Percentiles rank a stretch among this genome's conserved stretches.
phyloP scores from a whole-genome alignment of 2,888 invertebrate genomes.

The Gymnocheta viridis region DNA sequence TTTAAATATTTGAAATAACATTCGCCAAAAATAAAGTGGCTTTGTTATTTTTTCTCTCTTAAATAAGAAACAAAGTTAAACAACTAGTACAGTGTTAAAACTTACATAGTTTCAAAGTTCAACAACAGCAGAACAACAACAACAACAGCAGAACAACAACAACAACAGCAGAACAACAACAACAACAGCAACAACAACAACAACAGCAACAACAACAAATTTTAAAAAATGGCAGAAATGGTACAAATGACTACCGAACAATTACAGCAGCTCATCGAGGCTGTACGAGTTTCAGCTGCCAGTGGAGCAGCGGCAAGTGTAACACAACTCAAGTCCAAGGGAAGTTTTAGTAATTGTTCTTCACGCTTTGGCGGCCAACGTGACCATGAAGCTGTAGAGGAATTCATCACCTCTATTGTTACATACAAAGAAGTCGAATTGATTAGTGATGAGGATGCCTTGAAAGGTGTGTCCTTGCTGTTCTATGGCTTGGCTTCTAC shows the following conservation, averaged over 20 bases:
- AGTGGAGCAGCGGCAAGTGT: slow-evolving; percentile 49
- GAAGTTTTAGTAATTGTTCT: slow-evolving; percentile 77
- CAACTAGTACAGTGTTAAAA: background rate
- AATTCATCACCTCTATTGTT: slow-evolving; percentile 77
- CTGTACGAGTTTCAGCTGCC: slow-evolving; percentile 74
- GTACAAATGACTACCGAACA: slow-evolving; percentile 77
- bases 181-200: background rate
- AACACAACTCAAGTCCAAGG: slow-evolving; percentile 73
- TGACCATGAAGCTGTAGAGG: slow-evolving; percentile 79
- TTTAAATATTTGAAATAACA: slow-evolving; percentile 50
- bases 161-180: slow-evolving; percentile 9
- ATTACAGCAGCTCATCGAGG: slow-evolving; percentile 76
- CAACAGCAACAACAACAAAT: slow-evolving; percentile 11
- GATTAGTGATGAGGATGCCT: slow-evolving; percentile 78
- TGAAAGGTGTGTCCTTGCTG: slow-evolving; percentile 77
- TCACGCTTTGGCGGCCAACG: slow-evolving; percentile 78
- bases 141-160: background rate
- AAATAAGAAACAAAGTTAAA: slow-evolving; percentile 9
- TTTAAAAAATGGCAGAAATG: slow-evolving; percentile 69
- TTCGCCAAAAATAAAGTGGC: slow-evolving; percentile 63
- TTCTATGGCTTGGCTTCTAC: slow-evolving; percentile 75
- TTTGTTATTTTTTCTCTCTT: slow-evolving; percentile 50
- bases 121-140: background rate
- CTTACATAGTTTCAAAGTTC: slow-evolving; percentile 2
- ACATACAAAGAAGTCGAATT: slow-evolving; percentile 79